These are phyloP conservation scores for Crax fasciolata DNA, from an alignment of 2,797 vertebrate species.

Conservation along the genomic window DNA sequence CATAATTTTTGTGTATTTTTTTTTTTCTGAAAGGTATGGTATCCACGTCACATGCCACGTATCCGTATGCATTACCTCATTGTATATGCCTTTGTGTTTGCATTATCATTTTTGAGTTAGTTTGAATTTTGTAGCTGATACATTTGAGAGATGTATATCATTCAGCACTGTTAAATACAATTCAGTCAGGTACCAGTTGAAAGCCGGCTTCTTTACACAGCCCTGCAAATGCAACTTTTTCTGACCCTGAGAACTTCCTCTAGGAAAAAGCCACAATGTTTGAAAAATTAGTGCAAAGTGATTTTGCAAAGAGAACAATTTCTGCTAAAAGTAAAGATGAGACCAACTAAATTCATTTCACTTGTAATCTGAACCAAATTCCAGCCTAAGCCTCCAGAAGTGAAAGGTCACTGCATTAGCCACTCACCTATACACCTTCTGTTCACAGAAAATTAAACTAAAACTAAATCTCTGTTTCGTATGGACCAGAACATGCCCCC, in stretches of 20 bases:
- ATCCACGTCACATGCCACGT: not conserved
- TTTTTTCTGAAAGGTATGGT: not conserved
- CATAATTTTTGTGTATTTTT: not conserved
- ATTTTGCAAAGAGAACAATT: not conserved
- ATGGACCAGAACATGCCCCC: slow-evolving; percentile 30
- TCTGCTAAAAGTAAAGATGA: slow-evolving; percentile 32
- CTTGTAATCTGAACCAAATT: slow-evolving; percentile 49
- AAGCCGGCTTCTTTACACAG: not conserved
- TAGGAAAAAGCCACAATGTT: not conserved
- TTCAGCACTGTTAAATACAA: not conserved
- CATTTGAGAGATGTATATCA: not conserved
- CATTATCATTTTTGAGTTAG: not conserved
- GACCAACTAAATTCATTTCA: slow-evolving; percentile 39
- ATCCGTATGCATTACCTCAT: not conserved
- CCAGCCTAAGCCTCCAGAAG: slow-evolving; percentile 42
- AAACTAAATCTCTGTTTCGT: slow-evolving; percentile 47
- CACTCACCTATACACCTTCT: not conserved
- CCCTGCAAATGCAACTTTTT: not conserved
- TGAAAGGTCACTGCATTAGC: slow-evolving; percentile 41
- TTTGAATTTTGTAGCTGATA: slow-evolving; percentile 3
- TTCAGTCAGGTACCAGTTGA: not conserved
- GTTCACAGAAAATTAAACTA: slow-evolving; percentile 50
- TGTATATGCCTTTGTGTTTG: not conserved
- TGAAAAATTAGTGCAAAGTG: not conserved
- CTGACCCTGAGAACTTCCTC: not conserved